A percentile compares a stretch with the other conserved stretches of the same genome.
Conservation (phyloP, 2,113 vertebrate species). For the Plecturocebus donacophilus region DNA sequence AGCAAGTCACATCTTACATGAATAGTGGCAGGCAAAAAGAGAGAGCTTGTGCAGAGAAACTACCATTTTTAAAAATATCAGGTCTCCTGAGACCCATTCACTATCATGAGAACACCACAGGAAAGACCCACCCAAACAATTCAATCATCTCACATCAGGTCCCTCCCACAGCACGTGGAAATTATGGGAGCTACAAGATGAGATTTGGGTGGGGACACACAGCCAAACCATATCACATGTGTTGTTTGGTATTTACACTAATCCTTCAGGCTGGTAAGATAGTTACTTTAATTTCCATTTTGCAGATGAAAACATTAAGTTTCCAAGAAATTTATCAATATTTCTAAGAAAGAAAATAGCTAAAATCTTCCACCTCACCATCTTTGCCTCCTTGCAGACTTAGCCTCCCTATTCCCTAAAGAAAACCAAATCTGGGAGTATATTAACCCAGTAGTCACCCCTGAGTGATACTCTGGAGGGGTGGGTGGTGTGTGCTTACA, state of each 20-base stretch:
- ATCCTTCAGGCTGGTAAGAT: neutral
- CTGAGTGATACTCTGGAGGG: neutral
- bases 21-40: too few relatives aligned
- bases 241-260: neutral
- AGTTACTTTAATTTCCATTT: neutral
- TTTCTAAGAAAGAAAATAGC: neutral
- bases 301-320: neutral
- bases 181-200: too few relatives aligned
- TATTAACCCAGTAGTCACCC: neutral
- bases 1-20: too few relatives aligned
- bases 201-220: too few relatives aligned
- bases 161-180: too few relatives aligned
- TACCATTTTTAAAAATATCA: too few relatives aligned
- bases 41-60: too few relatives aligned
- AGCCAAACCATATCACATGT: neutral
- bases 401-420: neutral
- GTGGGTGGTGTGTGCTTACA: fast-evolving
- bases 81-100: too few relatives aligned
- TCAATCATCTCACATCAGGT: too few relatives aligned
- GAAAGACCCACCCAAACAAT: too few relatives aligned
- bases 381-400: neutral
- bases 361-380: neutral
- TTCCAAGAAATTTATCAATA: neutral
- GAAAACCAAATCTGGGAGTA: neutral
- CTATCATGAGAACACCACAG: too few relatives aligned